Base-by-base conservation (phyloP, 64 coral and sea anemone species). In the Orbicella faveolata region DNA sequence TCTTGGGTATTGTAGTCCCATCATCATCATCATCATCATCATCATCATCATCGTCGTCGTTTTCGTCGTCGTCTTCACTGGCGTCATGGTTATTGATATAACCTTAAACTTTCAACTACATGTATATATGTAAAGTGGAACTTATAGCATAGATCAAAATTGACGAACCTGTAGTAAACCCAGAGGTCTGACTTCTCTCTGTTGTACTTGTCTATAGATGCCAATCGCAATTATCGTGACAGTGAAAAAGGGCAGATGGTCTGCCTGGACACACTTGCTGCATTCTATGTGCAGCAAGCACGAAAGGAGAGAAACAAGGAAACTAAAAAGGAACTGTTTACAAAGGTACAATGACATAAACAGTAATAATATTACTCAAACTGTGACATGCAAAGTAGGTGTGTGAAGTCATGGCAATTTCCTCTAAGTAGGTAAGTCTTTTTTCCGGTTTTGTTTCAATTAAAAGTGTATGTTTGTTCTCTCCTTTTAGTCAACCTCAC, bases 251-350 rank as follows among this genome's bases (percentile, higher is more conserved):
- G 95, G 21, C 90, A 95, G 61, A 98, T 98, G 96, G 90, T 93
- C 4, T 98, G 96, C 69, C 44, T 98, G 78, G 96, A 98, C 44
- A 98, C 96, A 12, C 77, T 98, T 52, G 96, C 96, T 26, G 96
- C 96, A 48, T 98, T 95, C 67, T 98, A 98, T 67, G 96, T 98
- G 3, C 96, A 98, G 61, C 93, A 98, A 79, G 96, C 96, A 7
- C 91, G 91, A 52, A 98, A 95, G 75, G 96, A 98, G 61, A 98
- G 95, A 72, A 98, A 98, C 79, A 98, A 98, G 34, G 96, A 98
- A 66, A 86, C 63, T 3, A 98, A 98, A 52, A 98, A 98, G 79
- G 96, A 98, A 73, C 84, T 98, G 9, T 98, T 98, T 89, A 98
- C 96, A 14, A 91, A 98, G 91, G 96, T 93, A 84, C 70, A 87